Percentiles rank a stretch among this genome's conserved stretches.
phyloP scores from a whole-genome alignment of 64 coral and sea anemone genomes.

The Pachyseris speciosa region DNA sequence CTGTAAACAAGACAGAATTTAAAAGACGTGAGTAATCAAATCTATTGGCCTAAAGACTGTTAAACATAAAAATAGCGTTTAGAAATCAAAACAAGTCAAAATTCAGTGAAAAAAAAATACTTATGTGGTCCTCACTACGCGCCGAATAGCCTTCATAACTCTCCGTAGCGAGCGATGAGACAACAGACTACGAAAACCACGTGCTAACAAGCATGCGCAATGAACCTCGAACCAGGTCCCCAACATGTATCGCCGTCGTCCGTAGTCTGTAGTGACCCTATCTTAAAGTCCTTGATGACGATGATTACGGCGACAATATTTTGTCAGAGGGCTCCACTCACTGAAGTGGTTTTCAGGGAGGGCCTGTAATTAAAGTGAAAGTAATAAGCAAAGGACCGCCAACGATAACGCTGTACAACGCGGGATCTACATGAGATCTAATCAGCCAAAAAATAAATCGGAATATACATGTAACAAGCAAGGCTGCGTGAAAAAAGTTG shows the following conservation, averaged over 20 bases:
- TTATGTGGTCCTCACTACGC: not conserved
- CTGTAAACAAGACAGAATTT: not conserved
- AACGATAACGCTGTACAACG: too few species aligned
- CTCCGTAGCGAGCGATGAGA: not conserved
- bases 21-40: not conserved
- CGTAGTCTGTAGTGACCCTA: not conserved
- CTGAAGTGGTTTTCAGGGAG: too few species aligned
- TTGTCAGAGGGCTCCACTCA: too few species aligned
- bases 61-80: not conserved
- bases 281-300: not conserved
- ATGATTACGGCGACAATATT: too few species aligned
- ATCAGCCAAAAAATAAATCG: too few species aligned
- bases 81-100: not conserved
- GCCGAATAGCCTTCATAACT: not conserved
- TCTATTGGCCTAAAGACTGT: not conserved
- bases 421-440: too few species aligned
- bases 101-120: not conserved
- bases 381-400: too few species aligned
- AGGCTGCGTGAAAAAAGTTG: too few species aligned
- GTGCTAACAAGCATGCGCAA: not conserved
- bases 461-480: too few species aligned
- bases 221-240: not conserved
- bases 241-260: not conserved
- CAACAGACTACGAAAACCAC: not conserved
- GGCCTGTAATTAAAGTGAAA: too few species aligned